Conservation (phyloP, 1,140 invertebrate species). For the Papilio polyxenes region DNA sequence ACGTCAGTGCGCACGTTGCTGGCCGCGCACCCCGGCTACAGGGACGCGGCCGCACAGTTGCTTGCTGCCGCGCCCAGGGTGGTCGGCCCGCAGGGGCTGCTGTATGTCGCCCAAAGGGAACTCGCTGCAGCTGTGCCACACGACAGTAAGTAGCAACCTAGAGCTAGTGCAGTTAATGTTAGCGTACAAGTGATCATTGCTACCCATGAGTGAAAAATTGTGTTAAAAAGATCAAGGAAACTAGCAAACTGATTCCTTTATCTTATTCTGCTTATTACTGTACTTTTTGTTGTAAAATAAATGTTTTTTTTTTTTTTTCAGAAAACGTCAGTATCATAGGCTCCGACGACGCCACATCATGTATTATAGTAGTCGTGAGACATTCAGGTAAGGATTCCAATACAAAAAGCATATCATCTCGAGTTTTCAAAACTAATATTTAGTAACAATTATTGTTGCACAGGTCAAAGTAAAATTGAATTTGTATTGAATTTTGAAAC, state of each 20-base stretch:
- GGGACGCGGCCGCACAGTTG: slow-evolving; percentile 90
- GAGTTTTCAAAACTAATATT: not conserved
- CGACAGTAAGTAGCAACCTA: slow-evolving; percentile 87
- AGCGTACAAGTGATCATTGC: no score
- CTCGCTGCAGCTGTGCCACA: slow-evolving; percentile 93
- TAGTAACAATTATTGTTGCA: not conserved
- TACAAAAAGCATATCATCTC: not conserved
- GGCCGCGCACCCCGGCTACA: slow-evolving; percentile 89
- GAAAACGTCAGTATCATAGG: slow-evolving; percentile 94
- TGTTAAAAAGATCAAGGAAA: no score
- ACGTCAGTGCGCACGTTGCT: slow-evolving; percentile 89
- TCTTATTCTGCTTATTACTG: not conserved
- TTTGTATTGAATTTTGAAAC: no score
- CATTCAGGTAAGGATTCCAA: slow-evolving; percentile 88
- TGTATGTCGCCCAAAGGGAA: slow-evolving; percentile 95
- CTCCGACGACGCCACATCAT: slow-evolving; percentile 96
- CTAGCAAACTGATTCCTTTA: not conserved
- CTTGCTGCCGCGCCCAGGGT: slow-evolving; percentile 88
- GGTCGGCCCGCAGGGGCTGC: slow-evolving; percentile 90
- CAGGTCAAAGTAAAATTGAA: not conserved
- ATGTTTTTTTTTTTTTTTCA: slow-evolving; percentile 79
- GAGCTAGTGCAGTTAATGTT: not conserved
- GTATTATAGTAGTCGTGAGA: slow-evolving; percentile 93
- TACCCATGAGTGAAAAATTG: no score
- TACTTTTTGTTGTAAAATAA: not conserved